Evolutionary conservation across 2,113 vertebrate genomes (phyloP).

Genomic region (Pollachius pollachius): DNA sequence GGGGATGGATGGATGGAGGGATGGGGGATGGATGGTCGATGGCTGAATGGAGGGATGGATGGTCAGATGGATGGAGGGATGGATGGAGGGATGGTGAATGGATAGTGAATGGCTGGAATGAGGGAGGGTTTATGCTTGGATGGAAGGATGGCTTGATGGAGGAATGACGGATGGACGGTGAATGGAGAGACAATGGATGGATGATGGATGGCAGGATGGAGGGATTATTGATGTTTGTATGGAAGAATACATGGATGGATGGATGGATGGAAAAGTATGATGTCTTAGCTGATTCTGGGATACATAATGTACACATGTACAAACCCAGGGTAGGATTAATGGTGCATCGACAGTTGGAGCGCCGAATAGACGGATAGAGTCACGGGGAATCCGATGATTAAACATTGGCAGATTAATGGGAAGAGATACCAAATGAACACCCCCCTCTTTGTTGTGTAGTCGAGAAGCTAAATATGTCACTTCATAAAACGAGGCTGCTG

Average conservation of each 20-base stretch:
- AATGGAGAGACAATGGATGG: too few species aligned
- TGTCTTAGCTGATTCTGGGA: too few species aligned
- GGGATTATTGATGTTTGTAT: too few species aligned
- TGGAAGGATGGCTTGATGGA: background rate
- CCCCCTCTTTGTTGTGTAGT: slow-evolving; percentile 15
- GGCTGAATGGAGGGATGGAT: background rate
- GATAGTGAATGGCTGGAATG: background rate
- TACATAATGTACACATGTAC: too few species aligned
- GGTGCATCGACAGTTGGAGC: too few species aligned
- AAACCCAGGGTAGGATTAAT: too few species aligned
- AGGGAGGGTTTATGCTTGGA: too few species aligned
- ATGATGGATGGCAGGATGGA: too few species aligned
- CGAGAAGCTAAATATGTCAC: slow-evolving; percentile 28
- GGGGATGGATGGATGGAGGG: too few species aligned
- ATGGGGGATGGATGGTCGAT: background rate
- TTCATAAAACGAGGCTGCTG: slow-evolving; percentile 33
- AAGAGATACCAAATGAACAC: slow-evolving; percentile 50
- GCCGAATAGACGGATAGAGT: background rate
- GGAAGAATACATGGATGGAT: too few species aligned
- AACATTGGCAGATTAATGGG: slow-evolving; percentile 13
- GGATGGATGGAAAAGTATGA: background rate
- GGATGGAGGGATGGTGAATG: too few species aligned
- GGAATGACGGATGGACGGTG: background rate
- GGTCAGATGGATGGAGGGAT: background rate
- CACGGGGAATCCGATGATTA: too few species aligned